phyloP scores from a whole-genome alignment of 2,113 vertebrate genomes.

The Chionomys nivalis region DNA sequence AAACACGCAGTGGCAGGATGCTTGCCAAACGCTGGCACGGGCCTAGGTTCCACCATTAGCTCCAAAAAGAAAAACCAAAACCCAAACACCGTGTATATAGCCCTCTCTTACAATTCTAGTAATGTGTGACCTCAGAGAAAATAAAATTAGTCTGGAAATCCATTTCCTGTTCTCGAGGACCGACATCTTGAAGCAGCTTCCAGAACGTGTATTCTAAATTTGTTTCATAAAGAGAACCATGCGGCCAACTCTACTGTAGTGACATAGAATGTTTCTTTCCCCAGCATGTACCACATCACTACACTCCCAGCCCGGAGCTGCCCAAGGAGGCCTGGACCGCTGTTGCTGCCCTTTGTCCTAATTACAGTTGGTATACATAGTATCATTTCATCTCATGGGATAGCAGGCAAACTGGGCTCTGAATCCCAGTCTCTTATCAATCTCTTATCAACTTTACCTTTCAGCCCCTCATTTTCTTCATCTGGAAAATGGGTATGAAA shows the following conservation, averaged over 20 bases:
- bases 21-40: no score
- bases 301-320: background rate
- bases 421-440: background rate
- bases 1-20: background rate
- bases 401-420: background rate
- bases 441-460: background rate
- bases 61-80: background rate
- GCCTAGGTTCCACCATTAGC: background rate
- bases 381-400: background rate
- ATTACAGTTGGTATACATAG: background rate
- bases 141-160: background rate
- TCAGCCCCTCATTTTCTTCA: background rate
- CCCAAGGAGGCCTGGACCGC: background rate
- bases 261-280: background rate
- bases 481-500: background rate
- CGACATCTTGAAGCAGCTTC: background rate
- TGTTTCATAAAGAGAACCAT: background rate
- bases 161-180: background rate
- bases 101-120: background rate
- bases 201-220: background rate
- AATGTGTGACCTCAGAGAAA: background rate
- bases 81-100: background rate
- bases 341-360: background rate
- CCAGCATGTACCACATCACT: fast-evolving
- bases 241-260: background rate